These are phyloP conservation scores for Psittacus erithacus DNA, from an alignment of 2,113 vertebrate genomes.

Conservation along the genomic window DNA sequence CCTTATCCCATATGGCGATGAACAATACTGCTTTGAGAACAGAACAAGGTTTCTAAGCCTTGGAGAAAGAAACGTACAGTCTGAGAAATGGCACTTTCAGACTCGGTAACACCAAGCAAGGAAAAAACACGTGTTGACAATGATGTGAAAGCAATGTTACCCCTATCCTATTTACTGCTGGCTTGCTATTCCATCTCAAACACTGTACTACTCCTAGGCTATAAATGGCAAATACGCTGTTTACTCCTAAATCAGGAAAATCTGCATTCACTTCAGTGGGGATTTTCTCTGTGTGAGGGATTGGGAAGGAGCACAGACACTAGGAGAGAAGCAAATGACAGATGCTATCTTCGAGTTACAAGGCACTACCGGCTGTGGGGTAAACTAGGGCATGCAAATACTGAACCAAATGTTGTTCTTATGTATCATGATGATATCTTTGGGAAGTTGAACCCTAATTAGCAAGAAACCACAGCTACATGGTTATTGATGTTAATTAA, in stretches of 20 bases:
- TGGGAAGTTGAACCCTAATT: neutral
- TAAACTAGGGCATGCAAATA: neutral
- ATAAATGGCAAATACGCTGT: constrained; percentile 13
- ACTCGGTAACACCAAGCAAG: neutral
- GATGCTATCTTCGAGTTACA: neutral
- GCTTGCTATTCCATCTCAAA: constrained; percentile 25
- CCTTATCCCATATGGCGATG: constrained; percentile 36
- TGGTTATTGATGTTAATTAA: neutral
- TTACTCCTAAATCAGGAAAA: constrained; percentile 32
- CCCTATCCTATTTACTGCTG: neutral
- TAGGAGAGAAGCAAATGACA: neutral
- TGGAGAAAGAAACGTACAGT: neutral
- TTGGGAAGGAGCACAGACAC: neutral
- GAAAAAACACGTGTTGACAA: neutral
- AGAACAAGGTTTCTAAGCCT: constrained; percentile 28
- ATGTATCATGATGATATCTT: neutral
- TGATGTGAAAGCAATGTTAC: neutral
- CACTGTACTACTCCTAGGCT: neutral
- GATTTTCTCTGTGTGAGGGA: neutral
- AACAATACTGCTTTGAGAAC: neutral
- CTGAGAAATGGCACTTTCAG: constrained; percentile 8
- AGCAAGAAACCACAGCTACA: neutral
- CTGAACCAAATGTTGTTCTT: neutral
- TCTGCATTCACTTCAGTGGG: neutral
- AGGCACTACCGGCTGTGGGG: neutral